Evolutionary conservation across 2,888 invertebrate genomes (phyloP).

Genomic region (Dolichomitus sp.): DNA sequence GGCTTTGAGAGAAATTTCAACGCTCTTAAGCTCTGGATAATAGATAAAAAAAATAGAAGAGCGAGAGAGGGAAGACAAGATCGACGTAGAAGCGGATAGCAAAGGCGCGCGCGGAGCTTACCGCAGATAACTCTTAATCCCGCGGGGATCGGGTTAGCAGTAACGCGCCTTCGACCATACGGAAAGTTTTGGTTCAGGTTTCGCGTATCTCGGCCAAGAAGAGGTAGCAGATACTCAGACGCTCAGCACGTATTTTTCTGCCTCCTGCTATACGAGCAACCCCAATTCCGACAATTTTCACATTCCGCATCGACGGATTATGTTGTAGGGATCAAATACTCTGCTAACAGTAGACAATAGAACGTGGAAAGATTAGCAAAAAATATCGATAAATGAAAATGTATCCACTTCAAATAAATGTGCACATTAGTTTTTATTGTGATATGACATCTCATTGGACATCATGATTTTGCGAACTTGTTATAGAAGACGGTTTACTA

Average conservation of each 20-base stretch:
- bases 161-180: slow-evolving; percentile 77
- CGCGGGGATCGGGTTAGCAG: slow-evolving; percentile 79
- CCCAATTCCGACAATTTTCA: not conserved
- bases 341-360: not conserved
- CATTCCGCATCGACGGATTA: not conserved
- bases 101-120: slow-evolving; percentile 70
- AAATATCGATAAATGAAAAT: not conserved
- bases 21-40: not conserved
- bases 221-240: slow-evolving; percentile 6
- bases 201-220: slow-evolving; percentile 30
- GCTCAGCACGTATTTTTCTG: slow-evolving; percentile 14
- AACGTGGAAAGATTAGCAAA: not conserved
- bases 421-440: no score
- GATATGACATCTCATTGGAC: no score
- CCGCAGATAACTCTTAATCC: slow-evolving; percentile 82
- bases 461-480: no score
- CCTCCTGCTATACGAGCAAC: not conserved
- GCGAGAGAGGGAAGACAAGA: slow-evolving; percentile 28
- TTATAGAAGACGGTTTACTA: no score
- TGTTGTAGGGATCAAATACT: not conserved
- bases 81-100: slow-evolving; percentile 15
- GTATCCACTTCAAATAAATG: not conserved
- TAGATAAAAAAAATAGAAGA: slow-evolving; percentile 2
- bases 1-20: not conserved
- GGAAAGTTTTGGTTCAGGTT: slow-evolving; percentile 60